Evolutionary conservation across 2,888 invertebrate genomes (phyloP).

Genomic region (Drosophila lutescens): DNA sequence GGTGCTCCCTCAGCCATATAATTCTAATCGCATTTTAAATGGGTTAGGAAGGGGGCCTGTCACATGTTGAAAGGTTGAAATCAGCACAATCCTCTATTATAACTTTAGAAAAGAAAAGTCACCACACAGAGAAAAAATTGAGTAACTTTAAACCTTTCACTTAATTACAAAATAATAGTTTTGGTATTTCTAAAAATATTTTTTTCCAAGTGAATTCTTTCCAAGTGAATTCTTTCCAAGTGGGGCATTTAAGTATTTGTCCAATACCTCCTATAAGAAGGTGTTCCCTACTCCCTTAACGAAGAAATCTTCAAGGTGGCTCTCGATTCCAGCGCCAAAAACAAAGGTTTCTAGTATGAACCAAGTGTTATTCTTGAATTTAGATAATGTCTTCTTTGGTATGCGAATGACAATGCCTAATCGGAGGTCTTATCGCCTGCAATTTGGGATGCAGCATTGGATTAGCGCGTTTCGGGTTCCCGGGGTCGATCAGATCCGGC

Average conservation of each 20-base stretch:
- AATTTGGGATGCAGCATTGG: constrained; percentile 19
- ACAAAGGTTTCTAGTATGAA: neutral
- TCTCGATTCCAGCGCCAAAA: neutral
- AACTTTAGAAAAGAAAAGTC: neutral
- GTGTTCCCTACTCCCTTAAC: no score
- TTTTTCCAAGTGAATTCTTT: no score
- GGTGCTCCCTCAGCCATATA: constrained; percentile 1
- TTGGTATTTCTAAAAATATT: no score
- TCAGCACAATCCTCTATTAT: neutral
- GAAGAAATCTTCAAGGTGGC: no score
- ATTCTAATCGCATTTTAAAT: neutral
- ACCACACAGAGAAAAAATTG: neutral
- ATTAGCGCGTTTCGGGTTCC: neutral
- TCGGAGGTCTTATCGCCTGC: constrained; percentile 26
- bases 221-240: no score
- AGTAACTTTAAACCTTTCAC: neutral
- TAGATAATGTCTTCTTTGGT: constrained; percentile 15
- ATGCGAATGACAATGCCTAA: neutral
- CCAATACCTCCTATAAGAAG: neutral
- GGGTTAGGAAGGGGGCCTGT: constrained; percentile 7
- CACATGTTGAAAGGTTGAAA: constrained; percentile 6
- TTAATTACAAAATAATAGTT: no score
- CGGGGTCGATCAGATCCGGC: constrained; percentile 47
- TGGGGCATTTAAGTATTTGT: no score
- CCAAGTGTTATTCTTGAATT: constrained; percentile 1